phyloP scores from a whole-genome alignment of 2,888 invertebrate genomes.

The Chironomus riparius region DNA sequence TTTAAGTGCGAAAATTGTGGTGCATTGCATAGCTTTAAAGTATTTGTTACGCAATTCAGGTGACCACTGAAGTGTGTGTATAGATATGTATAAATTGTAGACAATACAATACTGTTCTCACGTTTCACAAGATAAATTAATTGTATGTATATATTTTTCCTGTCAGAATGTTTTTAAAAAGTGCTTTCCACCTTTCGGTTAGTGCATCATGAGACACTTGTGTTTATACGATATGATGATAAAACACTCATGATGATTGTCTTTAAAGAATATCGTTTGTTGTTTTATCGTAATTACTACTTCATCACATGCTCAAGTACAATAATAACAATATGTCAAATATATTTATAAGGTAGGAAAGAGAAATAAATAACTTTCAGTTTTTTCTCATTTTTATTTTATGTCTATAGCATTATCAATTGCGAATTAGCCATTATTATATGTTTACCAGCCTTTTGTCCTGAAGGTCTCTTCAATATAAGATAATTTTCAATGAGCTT shows the following conservation, averaged over 20 bases:
- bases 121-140: background rate
- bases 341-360: background rate
- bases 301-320: background rate
- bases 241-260: background rate
- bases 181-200: background rate
- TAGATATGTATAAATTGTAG: background rate
- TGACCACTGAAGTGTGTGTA: background rate
- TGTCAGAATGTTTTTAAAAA: background rate
- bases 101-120: background rate
- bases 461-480: background rate
- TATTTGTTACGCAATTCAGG: background rate
- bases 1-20: background rate
- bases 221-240: background rate
- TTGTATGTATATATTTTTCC: no score
- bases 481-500: background rate
- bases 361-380: background rate
- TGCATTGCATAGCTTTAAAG: background rate
- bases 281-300: background rate
- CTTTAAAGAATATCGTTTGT: background rate
- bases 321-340: background rate
- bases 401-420: background rate
- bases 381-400: background rate
- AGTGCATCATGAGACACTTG: background rate
- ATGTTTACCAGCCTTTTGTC: background rate
- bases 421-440: background rate